A percentile compares a stretch with the other conserved stretches of the same genome.
Evolutionary conservation across 2,888 invertebrate genomes (phyloP).

Genomic region (Blera fallax): DNA sequence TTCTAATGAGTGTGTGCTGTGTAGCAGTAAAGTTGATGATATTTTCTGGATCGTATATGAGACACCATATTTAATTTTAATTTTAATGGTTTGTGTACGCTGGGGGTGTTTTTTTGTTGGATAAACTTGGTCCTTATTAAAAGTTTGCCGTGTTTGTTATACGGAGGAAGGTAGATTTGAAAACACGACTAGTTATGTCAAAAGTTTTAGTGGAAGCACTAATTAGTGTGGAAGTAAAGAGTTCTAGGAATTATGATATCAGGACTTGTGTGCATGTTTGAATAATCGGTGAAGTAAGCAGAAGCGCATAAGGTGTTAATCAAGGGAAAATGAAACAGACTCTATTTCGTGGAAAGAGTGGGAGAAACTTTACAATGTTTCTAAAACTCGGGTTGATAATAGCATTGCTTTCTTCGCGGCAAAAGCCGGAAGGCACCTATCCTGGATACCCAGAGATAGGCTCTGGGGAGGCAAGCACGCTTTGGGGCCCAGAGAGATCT

Average conservation of each 20-base stretch:
- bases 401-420: too few species aligned
- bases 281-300: not conserved
- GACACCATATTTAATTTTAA: conserved; percentile 52
- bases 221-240: conserved; percentile 4
- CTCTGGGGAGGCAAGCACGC: too few species aligned
- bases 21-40: conserved; percentile 47
- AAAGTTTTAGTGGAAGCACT: conserved; percentile 2
- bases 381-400: too few species aligned
- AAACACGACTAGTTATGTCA: conserved; percentile 5
- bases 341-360: too few species aligned
- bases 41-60: conserved; percentile 35
- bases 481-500: too few species aligned
- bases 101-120: not conserved
- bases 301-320: too few species aligned
- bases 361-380: too few species aligned
- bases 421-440: too few species aligned
- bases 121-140: conserved; percentile 54
- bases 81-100: conserved; percentile 8
- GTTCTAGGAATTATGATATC: not conserved
- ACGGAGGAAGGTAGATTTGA: not conserved
- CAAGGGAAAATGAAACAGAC: too few species aligned
- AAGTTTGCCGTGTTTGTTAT: conserved; percentile 34
- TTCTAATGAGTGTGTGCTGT: conserved; percentile 58
- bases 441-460: too few species aligned
- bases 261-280: not conserved